Evolutionary conservation across 1,140 invertebrate species (phyloP), one percentile per base, ranked within the genome.

Genomic region (Telenomus remus): DNA sequence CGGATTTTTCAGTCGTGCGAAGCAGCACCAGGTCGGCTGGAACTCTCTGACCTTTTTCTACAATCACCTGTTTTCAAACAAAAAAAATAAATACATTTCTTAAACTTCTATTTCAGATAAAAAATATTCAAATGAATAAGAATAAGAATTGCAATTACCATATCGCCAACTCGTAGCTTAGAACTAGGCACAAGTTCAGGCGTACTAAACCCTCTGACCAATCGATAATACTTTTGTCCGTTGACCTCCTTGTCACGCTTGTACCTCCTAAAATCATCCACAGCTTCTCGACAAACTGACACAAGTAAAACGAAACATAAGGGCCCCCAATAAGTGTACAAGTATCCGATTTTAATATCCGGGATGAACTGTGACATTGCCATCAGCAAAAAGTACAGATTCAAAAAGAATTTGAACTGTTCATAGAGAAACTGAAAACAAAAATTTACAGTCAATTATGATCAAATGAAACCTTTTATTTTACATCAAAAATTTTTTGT

Each of bases 261-360:
- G 79, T 90, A 93, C 80, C 98, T 89, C 80, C 97, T 90, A 80
- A 97, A 93, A 89, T 99, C 98, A 91, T 99, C 98, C 13, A 99
- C 91, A 4, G 96, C 97, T 90, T 99, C 98, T 54, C 98, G 92
- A 82, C 95, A 95, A 82, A 99, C 92, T 19, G 98, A 99, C 8
- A 99, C 96, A 79, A 94, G 92, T 48, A 99, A 89, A 15, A 99
- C 98, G 91, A 99, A 99, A 79, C 96, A 94, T 75, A 99, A 86
- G 71, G 98, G 98, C 72, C 97, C 97, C 98, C 98, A 99, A 88
- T 99, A 99, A 10, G 98, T 99, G 86, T 99, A 99, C 4, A 98
- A 91, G 86, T 98, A 98, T 6, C 98, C 98, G 85, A 99, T 98
- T 81, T 95, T 91, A 70, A 99, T 94, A 78, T 96, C 96, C 33